phyloP scores from a whole-genome alignment of 1,140 invertebrate genomes.

The Caerostris darwini region DNA sequence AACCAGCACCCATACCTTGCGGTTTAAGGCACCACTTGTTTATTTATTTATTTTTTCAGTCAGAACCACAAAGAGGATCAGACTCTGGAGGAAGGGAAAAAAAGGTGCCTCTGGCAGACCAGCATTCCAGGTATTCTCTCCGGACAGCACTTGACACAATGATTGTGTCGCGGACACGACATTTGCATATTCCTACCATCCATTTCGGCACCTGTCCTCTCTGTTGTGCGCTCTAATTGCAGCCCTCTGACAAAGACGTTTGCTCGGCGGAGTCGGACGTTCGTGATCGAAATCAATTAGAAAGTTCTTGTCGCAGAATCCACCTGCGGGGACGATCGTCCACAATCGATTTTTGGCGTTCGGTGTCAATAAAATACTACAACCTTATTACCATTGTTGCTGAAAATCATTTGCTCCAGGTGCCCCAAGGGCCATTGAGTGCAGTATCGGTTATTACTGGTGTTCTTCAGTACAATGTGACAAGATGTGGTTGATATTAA shows the following conservation, averaged over 20 bases:
- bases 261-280: not conserved
- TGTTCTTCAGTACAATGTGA: not conserved
- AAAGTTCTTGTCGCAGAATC: not conserved
- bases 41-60: not conserved
- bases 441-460: too few species aligned
- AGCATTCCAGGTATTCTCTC: slow-evolving; percentile 56
- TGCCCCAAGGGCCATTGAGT: not conserved
- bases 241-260: slow-evolving; percentile 48
- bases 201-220: slow-evolving; percentile 59
- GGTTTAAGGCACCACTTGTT: not conserved
- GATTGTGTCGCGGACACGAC: slow-evolving; percentile 54
- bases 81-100: not conserved
- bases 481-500: not conserved
- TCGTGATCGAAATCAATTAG: slow-evolving; percentile 61
- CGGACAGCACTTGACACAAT: slow-evolving; percentile 38
- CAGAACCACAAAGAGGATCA: too few species aligned
- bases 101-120: slow-evolving; percentile 31
- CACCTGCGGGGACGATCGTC: not conserved
- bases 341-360: not conserved
- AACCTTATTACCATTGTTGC: not conserved
- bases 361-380: not conserved
- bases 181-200: slow-evolving; percentile 68
- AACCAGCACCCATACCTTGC: not conserved
- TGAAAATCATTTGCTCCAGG: not conserved
- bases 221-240: slow-evolving; percentile 39